A percentile compares a stretch with the other conserved stretches of the same genome.
Conservation (phyloP, 2,888 invertebrate species). For the Cabera pusaria region DNA sequence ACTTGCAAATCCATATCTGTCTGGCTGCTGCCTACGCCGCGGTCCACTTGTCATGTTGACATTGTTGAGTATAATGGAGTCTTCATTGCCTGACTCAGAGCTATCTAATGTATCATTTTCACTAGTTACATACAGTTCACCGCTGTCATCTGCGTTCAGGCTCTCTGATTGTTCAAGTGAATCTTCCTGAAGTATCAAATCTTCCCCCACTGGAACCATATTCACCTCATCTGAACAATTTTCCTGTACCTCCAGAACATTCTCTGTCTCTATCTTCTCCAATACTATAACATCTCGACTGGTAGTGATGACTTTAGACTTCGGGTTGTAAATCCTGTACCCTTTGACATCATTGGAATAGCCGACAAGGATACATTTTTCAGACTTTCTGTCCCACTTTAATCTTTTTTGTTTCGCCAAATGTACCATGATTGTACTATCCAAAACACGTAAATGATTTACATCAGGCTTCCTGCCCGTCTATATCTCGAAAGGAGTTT, state of each 20-base stretch:
- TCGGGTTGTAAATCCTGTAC: slow-evolving; percentile 32
- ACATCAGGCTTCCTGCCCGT: slow-evolving; percentile 3
- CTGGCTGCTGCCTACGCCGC: slow-evolving; percentile 6
- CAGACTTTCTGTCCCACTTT: slow-evolving; percentile 21
- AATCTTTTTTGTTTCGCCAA: slow-evolving; percentile 1
- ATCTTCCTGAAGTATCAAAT: slow-evolving; percentile 14
- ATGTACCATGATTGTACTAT: slow-evolving; percentile 4
- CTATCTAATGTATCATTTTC: slow-evolving; percentile 4
- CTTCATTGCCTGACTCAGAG: slow-evolving; percentile 5
- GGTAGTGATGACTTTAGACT: neutral
- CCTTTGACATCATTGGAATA: slow-evolving; percentile 35
- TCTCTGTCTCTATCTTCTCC: neutral
- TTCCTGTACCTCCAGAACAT: neutral
- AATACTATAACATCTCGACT: slow-evolving; percentile 8
- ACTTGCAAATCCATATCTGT: slow-evolving; percentile 13
- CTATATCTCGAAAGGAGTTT: slow-evolving; percentile 5
- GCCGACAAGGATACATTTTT: slow-evolving; percentile 26
- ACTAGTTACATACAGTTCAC: slow-evolving; percentile 3
- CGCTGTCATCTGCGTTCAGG: neutral
- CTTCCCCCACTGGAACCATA: slow-evolving; percentile 33
- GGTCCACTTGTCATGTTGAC: neutral
- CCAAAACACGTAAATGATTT: slow-evolving; percentile 5
- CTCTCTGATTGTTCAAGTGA: slow-evolving; percentile 6
- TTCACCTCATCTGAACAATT: slow-evolving; percentile 12
- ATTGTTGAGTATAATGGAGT: slow-evolving; percentile 3